Conservation (phyloP, 2,113 vertebrate genomes). For the Puma concolor region DNA sequence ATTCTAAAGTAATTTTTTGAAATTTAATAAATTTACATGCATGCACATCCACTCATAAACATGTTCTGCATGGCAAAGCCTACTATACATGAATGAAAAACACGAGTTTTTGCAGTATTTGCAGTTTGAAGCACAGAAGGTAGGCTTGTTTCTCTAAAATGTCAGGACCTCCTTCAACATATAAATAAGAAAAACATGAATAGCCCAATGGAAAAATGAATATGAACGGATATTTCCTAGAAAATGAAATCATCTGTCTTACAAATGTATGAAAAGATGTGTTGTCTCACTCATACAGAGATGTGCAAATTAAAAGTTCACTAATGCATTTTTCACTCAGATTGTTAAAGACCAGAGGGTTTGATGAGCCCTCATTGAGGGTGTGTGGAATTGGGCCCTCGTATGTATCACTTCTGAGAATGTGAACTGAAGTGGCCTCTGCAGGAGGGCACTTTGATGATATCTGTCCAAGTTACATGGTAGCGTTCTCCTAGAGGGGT, state of each 20-base stretch:
- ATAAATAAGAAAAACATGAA: neutral
- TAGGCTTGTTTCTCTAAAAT: neutral
- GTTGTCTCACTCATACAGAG: neutral
- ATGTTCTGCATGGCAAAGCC: neutral
- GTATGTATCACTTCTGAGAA: neutral
- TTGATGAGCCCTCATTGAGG: neutral
- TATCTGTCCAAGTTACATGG: neutral
- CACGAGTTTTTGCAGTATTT: neutral
- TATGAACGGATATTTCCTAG: neutral
- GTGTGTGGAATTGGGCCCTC: neutral
- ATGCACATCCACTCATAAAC: neutral
- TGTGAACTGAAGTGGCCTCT: neutral
- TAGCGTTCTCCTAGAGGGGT: neutral
- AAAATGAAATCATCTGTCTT: neutral
- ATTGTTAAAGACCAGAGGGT: neutral
- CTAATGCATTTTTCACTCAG: neutral
- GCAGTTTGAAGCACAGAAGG: neutral
- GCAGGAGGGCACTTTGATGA: neutral
- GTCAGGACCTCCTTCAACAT: neutral
- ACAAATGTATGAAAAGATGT: neutral
- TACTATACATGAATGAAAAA: neutral
- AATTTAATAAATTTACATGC: neutral
- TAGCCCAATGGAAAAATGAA: neutral
- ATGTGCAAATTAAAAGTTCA: neutral
- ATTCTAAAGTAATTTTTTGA: neutral